phyloP scores from a whole-genome alignment of 2,888 invertebrate species.

The Lasioglossum zephyrum region DNA sequence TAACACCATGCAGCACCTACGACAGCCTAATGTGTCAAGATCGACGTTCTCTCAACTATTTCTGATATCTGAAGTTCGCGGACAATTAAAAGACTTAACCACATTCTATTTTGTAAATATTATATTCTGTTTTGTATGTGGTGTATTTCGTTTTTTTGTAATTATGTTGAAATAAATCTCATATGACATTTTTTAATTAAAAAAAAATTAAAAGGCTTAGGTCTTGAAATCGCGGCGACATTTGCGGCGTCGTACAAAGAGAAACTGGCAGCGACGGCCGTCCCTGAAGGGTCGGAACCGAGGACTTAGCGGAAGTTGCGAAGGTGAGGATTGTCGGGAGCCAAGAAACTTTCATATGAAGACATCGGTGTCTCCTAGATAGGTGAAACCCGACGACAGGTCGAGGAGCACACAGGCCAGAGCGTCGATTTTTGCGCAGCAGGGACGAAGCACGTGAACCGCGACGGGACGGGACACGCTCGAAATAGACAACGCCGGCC shows the following conservation, averaged over 20 bases:
- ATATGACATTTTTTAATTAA: no score
- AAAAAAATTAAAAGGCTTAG: background rate
- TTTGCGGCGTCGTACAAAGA: no score
- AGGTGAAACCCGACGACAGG: background rate
- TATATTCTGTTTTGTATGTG: no score
- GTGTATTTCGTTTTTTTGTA: no score
- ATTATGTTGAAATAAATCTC: no score
- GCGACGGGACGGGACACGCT: constrained; percentile 12
- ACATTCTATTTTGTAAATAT: no score
- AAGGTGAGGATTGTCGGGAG: background rate
- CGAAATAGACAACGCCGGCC: constrained; percentile 79
- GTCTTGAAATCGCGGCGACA: background rate
- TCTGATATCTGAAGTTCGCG: background rate
- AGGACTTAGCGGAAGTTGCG: background rate
- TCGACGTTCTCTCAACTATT: background rate
- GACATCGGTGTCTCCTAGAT: background rate
- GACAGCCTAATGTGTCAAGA: background rate
- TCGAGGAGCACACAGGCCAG: constrained; percentile 3
- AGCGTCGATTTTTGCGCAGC: constrained; percentile 55
- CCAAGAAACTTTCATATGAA: background rate
- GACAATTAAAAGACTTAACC: background rate
- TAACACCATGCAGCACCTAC: no score
- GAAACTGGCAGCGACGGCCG: background rate
- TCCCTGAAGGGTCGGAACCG: background rate
- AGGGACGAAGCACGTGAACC: constrained; percentile 34